Base-by-base conservation (phyloP, 2,113 vertebrate species). In the Anarrhichthys ocellatus region DNA sequence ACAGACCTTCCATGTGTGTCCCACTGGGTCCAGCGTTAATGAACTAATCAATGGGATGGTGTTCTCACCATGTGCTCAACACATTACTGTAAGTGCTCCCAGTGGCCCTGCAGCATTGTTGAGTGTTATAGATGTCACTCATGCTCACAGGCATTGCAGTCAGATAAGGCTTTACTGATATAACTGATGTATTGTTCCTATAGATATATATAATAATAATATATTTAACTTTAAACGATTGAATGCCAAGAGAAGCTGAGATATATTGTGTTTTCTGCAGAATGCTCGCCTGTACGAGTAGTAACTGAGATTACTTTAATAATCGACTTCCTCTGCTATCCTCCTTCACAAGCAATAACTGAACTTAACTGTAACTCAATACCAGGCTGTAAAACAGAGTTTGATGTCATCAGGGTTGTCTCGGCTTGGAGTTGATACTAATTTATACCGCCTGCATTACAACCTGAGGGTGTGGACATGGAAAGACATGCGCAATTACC, bases 21-120 rank as follows among this genome's bases (percentile, higher is more conserved):
- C 76, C 62, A 20, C 32, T 78, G 76, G 27, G 36, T 44, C 73
- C 38, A 73, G 75, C 34, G 34, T 77, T 81, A 88, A 84, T 87
- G 63, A 83, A 75, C 79, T 82, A 88, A 91, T 82, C 72, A 84
- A 75, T 89, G 44, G 50, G 48, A 79, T n/a, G 42, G 56, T 40
- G 18, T 79, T 87, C 75, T 72, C 75, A 65, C 61, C 8, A 34
- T 56, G 64, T 46, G 62, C 56, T 71, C 32, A 86, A 82, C 74
- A 75, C 50, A 79, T 91, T 78, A 73, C 34, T 67, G 14, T 63
- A 67, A 89, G 76, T 87, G 68, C 75, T 87, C 78, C 70, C 66
- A 54, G 59, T 6, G 61, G 74, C 42, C 73, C 9, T 8, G 17
- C 50, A 50, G 52, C 40, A 0, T 56, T 15, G 40, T 68, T n/a